Conservation (phyloP, 2,888 invertebrate genomes). For the Lepetodrilus schrolli region DNA sequence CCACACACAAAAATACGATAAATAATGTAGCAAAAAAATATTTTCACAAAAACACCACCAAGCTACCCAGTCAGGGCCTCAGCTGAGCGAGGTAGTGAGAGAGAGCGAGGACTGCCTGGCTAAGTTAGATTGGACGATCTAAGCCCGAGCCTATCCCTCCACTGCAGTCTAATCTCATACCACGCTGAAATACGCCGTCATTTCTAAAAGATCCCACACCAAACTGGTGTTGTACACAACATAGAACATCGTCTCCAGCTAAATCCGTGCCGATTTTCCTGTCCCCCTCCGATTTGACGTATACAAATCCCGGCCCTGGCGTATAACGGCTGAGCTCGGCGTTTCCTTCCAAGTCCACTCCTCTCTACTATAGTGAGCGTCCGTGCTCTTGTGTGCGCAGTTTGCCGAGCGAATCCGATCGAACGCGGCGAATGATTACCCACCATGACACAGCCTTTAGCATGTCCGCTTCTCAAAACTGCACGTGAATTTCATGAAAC, state of each 20-base stretch:
- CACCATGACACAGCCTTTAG: slow-evolving; percentile 16
- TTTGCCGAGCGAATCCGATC: slow-evolving; percentile 3
- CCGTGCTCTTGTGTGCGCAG: background rate
- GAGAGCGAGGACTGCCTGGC: background rate
- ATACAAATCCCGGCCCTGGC: too few relatives aligned
- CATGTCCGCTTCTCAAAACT: background rate
- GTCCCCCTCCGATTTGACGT: too few relatives aligned
- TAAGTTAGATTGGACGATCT: too few relatives aligned
- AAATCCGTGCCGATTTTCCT: background rate
- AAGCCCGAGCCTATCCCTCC: too few relatives aligned
- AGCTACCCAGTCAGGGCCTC: background rate
- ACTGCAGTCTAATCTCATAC: too few relatives aligned
- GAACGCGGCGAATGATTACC: slow-evolving; percentile 8
- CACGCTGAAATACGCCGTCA: too few relatives aligned
- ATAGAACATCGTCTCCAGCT: background rate
- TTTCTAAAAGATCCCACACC: too few relatives aligned
- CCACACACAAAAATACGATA: too few relatives aligned
- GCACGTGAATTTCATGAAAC: slow-evolving; percentile 18
- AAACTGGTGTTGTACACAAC: too few relatives aligned
- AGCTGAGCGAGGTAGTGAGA: background rate
- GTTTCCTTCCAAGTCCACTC: too few relatives aligned
- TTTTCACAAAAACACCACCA: too few relatives aligned
- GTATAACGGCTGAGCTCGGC: background rate
- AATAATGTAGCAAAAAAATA: background rate
- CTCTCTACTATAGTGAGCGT: background rate